These are phyloP conservation scores for Brachyalestes nurse DNA, from an alignment of 2,797 vertebrate species.

Conservation along the genomic window DNA sequence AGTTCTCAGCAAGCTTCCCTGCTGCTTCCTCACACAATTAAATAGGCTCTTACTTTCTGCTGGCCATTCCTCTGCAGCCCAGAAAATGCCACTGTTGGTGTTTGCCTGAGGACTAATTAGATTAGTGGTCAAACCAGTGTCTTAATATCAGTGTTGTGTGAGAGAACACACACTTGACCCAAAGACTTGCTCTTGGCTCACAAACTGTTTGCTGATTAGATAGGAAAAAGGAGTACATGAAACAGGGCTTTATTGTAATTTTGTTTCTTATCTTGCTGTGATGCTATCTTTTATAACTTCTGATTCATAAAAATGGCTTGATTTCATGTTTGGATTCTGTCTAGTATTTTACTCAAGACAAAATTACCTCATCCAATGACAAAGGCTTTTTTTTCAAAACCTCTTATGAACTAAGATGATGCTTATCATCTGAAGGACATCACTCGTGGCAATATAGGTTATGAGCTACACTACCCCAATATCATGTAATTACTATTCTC, in stretches of 20 bases:
- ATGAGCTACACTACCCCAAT: not conserved
- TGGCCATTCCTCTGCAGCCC: constrained; percentile 42
- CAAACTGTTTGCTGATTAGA: constrained; percentile 55
- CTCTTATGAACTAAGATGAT: no score
- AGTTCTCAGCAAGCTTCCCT: no score
- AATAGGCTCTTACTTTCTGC: constrained; percentile 47
- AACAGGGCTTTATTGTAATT: constrained; percentile 43
- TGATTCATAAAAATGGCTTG: constrained; percentile 22
- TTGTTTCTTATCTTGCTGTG: constrained; percentile 38
- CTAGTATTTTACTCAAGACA: no score
- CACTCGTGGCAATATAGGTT: not conserved
- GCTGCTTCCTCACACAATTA: constrained; percentile 56
- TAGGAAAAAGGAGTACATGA: constrained; percentile 22
- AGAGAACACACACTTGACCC: constrained; percentile 62
- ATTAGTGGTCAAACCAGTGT: constrained; percentile 57
- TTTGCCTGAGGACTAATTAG: constrained; percentile 55
- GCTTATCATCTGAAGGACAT: no score
- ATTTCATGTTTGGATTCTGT: no score
- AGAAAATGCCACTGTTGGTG: constrained; percentile 57
- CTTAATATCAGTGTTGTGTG: constrained; percentile 54
- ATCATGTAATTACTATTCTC: not conserved
- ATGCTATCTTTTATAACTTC: constrained; percentile 29
- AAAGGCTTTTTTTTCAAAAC: constrained; percentile 27
- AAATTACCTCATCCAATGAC: no score
- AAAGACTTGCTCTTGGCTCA: constrained; percentile 51